A percentile compares a stretch with the other conserved stretches of the same genome.
These are phyloP conservation scores for Busseola fusca DNA, from an alignment of 2,888 invertebrate genomes.

Conservation along the genomic window DNA sequence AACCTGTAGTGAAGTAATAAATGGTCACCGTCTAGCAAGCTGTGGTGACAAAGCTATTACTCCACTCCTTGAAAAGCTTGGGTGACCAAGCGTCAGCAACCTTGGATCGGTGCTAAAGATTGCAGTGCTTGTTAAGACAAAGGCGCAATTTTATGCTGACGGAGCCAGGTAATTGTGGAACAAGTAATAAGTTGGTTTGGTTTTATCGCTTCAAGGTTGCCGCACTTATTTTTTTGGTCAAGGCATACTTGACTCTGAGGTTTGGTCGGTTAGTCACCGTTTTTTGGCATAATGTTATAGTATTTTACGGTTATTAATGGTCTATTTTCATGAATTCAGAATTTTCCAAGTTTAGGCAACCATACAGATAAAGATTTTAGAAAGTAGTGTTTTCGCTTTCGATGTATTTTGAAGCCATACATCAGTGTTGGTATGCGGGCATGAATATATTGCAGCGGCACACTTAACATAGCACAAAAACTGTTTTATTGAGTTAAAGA, in stretches of 20 bases:
- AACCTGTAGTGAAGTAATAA: neutral
- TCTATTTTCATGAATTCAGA: neutral
- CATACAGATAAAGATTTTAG: slow-evolving; percentile 14
- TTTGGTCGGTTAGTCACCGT: slow-evolving; percentile 3
- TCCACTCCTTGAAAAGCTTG: slow-evolving; percentile 59
- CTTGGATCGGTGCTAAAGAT: slow-evolving; percentile 52
- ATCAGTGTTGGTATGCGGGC: slow-evolving; percentile 32
- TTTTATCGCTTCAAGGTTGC: slow-evolving; percentile 14
- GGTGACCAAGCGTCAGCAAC: slow-evolving; percentile 64
- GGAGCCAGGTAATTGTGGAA: slow-evolving; percentile 35
- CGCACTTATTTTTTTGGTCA: neutral
- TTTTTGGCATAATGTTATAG: neutral
- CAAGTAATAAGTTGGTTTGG: neutral
- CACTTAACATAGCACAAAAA: slow-evolving; percentile 6
- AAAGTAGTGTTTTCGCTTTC: slow-evolving; percentile 15
- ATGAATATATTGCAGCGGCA: neutral
- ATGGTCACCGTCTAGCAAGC: neutral
- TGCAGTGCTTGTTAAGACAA: slow-evolving; percentile 53
- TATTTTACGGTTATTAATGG: neutral
- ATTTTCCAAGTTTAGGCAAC: neutral
- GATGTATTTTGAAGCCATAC: neutral
- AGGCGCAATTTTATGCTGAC: slow-evolving; percentile 55
- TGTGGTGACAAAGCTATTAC: slow-evolving; percentile 31
- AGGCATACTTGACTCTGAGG: neutral
- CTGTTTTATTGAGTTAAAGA: too few relatives aligned